These are phyloP conservation scores for Puntigrus tetrazona DNA, from an alignment of 2,113 vertebrate species.

Conservation along the genomic window DNA sequence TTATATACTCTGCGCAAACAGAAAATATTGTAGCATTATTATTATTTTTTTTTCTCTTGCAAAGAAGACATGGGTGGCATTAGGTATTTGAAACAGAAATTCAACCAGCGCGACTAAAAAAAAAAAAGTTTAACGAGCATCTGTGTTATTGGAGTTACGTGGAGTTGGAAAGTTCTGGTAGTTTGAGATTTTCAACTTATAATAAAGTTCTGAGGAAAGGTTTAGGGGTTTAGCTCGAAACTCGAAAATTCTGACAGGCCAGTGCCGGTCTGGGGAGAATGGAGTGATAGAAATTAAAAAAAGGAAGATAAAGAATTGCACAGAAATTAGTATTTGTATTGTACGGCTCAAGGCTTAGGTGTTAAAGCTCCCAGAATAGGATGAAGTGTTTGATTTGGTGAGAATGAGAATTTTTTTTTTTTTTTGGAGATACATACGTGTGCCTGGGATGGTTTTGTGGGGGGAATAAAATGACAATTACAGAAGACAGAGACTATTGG, in stretches of 20 bases:
- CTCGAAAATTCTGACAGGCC: not conserved
- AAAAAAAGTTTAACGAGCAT: not conserved
- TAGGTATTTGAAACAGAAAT: not conserved
- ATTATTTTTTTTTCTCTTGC: not conserved
- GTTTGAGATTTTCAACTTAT: not conserved
- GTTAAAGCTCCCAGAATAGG: not conserved
- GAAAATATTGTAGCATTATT: not conserved
- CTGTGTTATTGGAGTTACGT: no score
- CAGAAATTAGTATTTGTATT: slow-evolving; percentile 7
- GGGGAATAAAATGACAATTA: not conserved
- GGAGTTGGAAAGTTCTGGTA: no score
- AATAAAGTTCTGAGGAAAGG: not conserved
- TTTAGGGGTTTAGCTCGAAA: not conserved
- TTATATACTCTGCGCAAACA: not conserved
- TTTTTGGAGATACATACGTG: not conserved
- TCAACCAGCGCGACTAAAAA: not conserved
- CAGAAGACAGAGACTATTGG: not conserved
- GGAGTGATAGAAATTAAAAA: slow-evolving; percentile 2
- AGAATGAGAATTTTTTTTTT: not conserved
- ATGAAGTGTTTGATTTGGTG: not conserved
- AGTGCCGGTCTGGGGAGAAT: not conserved
- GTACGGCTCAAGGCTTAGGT: slow-evolving; percentile 2
- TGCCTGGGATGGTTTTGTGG: not conserved
- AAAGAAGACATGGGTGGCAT: not conserved
- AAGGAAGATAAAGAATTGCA: not conserved